Evolutionary conservation across 2,797 vertebrate genomes (phyloP), one percentile per base, ranked within the genome.

Genomic region (Oryzias sinensis): DNA sequence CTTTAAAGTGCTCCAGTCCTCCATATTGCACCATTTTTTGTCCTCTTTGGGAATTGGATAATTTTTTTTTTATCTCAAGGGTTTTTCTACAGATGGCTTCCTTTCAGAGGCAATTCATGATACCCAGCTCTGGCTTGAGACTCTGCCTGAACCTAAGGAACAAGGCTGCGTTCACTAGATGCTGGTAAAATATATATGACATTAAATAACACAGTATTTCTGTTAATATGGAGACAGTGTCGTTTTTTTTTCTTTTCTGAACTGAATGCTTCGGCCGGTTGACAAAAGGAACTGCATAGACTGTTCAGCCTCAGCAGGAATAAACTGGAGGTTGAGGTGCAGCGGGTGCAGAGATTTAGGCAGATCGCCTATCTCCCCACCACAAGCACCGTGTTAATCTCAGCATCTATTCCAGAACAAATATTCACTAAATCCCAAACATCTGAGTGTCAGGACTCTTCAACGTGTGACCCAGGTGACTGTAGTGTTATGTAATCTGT

Each of bases 201-300:
- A 41, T 49, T 37, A 65, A 53, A 48, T 37, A 72, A 53, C 56
- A 61, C 46, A 37, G 68, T 49, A 68, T 74, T 14, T 77, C 48
- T 68, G 45, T 62, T 68, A 16, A 49, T 27, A 43, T 72, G n/a
- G 69, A 77, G 65, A 68, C 66, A 72, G 73, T 42, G 53, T 44
- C 45, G 6, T 22, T 48, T 50, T 49, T 29, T 65, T 68, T 17
- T 37, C 3, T 37, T 11, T 22, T 59, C 25, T 27, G 62, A 71
- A 59, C 68, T 40, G 33, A 41, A 51, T 13, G 49, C 20, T 42
- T 59, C 27, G 45, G 49, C 24, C 20, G 27, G 43, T 5, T 16
- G 41, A 57, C 46, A 51, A 24, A 33, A 54, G 20, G 43, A 65
- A 60, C 71, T 70, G 68, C 80, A 75, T 59, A 57, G 60, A 76